A percentile compares a stretch with the other conserved stretches of the same genome.
Evolutionary conservation across 2,113 vertebrate genomes (phyloP).

Genomic region (Chionis minor): DNA sequence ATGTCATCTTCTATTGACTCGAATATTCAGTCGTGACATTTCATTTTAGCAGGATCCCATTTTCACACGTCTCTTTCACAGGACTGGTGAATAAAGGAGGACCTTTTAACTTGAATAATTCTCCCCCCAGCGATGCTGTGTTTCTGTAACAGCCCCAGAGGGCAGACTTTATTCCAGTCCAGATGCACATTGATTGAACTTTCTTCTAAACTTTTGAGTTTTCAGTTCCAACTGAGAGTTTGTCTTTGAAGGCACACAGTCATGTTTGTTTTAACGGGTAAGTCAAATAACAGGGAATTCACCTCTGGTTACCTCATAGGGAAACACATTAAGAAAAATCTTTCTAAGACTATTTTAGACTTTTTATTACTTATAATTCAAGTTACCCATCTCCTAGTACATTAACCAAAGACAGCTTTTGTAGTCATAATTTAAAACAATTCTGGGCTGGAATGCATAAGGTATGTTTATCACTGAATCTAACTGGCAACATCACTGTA

Average conservation of each 20-base stretch:
- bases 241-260: background rate
- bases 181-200: slow-evolving; percentile 1
- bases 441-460: slow-evolving; percentile 13
- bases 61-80: background rate
- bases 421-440: background rate
- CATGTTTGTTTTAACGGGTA: background rate
- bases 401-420: background rate
- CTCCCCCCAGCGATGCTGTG: background rate
- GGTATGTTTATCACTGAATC: background rate
- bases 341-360: background rate
- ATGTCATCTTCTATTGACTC: background rate
- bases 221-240: background rate
- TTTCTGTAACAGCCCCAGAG: background rate
- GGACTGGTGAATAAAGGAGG: background rate
- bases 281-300: slow-evolving; percentile 1
- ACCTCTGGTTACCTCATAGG: background rate
- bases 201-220: slow-evolving; percentile 17
- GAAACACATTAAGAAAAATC: background rate
- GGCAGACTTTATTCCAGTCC: background rate
- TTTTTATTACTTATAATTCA: background rate
- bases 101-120: background rate
- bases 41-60: background rate
- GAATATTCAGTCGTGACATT: background rate
- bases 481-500: background rate
- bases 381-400: background rate